Evolutionary conservation across 2,113 vertebrate genomes (phyloP), one percentile per base, ranked within the genome.

Genomic region (Eubucco bourcierii): DNA sequence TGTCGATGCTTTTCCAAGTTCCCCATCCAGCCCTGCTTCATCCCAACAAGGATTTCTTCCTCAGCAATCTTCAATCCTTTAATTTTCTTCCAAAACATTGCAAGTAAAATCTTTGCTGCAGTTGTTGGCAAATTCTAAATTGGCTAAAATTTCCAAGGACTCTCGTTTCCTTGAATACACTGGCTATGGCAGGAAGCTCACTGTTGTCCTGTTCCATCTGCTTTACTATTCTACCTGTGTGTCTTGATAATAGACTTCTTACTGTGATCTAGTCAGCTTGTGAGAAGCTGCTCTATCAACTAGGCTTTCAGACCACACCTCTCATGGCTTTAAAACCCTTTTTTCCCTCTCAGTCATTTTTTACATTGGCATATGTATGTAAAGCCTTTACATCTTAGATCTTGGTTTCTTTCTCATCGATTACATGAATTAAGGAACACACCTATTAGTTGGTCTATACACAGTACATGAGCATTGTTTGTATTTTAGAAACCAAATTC

Each of bases 341-440:
- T 87, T 66, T 87, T 75, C 27, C 4, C 25, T n/a, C 16, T 27
- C 19, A 63, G 19, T 4, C 6, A 17, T 34, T 78, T 55, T 67
- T 34, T 50, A 39, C 15, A 41, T 4, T 12, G n/a, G 8, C 10
- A 2, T 24, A 15, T 5, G 3, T 44, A 31, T 0, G 0, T 34
- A 10, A 71, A 59, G 39, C 23, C 41, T 15, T 41, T 41, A 41
- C 41, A 41, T 41, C 41, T 41, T 15, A 41, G 41, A 41, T 41
- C 41, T 34, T 18, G 2, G 5, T 29, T 76, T 81, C 15, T 34
- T 78, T 34, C 29, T n/a, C 41, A 56, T 18, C 8, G 10, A 20
- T 33, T 41, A 52, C 3, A 19, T 33, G 12, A 86, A 44, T 44
- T 23, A 53, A 7, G 9, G 31, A 91, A 47, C 18, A 16, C 5